Base-by-base conservation (phyloP, 2,113 vertebrate genomes). In the Phrynosoma platyrhinos region DNA sequence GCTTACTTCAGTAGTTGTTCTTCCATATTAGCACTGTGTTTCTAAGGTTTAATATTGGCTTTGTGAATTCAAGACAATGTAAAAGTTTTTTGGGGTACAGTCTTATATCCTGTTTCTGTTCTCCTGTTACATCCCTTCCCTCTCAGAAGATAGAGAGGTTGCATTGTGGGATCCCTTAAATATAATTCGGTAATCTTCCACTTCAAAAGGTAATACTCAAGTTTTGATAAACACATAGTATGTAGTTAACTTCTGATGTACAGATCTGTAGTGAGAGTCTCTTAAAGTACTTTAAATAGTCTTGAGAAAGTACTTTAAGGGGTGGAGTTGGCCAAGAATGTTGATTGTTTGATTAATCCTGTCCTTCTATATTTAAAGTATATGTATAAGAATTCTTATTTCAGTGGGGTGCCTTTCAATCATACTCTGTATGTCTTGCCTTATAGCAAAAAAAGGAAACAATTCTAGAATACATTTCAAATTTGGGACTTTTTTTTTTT, bases 1-100 rank as follows among this genome's bases (percentile, higher is more conserved):
- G 36, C 64, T 27, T 85, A 83, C 81, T 88, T 76, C 81, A 69
- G 14, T 90, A 88, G 85, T 32, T 36, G 89, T 90, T 87, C 36
- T 87, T 93, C 89, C 80, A 5, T 40, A 21, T 40, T 77, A 20
- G 32, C 14, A 36, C 13, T 55, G 32, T 69, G 55, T 13, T 62
- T 9, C 32, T 69, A 21, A 52, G 27, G 23, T 69, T 69, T 69
- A 52, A 32, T 76, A 1, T 9, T 68, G 40, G 30, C n/a, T 66
- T 79, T 68, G 12, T 66, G 42, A 78, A 64, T 18, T 5, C 21
- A 25, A 62, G 25, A 7, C n/a, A 10, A 18, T 25, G 18, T 42
- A 13, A 42, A 40, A 62, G 14, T 18, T 2, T 4, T 84, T 47
- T 53, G 42, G 12, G 27, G 21, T 66, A 20, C 9, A 13, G 36